These are phyloP conservation scores for Eriosoma lanigerum DNA, from an alignment of 1,140 invertebrate species.

Conservation along the genomic window DNA sequence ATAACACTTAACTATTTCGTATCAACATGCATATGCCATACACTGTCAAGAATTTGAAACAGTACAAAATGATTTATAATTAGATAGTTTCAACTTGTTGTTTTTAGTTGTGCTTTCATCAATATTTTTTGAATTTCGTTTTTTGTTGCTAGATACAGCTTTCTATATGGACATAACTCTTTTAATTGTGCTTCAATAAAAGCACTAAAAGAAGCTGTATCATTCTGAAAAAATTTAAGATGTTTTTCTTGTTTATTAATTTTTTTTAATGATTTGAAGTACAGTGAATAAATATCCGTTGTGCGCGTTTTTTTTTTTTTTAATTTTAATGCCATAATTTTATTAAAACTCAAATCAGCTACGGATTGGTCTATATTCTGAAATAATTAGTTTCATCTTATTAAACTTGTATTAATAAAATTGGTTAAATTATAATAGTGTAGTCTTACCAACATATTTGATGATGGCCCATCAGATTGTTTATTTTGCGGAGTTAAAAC, in stretches of 20 bases:
- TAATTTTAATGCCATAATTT: conserved; percentile 18
- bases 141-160: conserved; percentile 8
- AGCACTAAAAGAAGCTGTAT: not conserved
- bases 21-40: too few relatives aligned
- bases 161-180: not conserved
- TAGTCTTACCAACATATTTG: not conserved
- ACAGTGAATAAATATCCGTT: conserved; percentile 28
- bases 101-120: conserved; percentile 18
- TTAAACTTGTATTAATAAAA: not conserved
- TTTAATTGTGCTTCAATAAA: conserved; percentile 7
- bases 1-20: too few relatives aligned
- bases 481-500: not conserved
- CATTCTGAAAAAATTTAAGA: not conserved
- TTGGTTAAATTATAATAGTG: not conserved
- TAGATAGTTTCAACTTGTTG: not conserved
- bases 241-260: not conserved
- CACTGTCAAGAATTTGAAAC: too few relatives aligned
- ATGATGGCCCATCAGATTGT: not conserved
- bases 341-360: not conserved
- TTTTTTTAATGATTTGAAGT: not conserved
- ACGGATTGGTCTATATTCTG: conserved; percentile 4
- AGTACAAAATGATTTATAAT: too few relatives aligned
- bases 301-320: not conserved
- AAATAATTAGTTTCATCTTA: not conserved
- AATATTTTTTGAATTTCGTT: conserved; percentile 25